Conservation (phyloP, 1,140 invertebrate genomes). For the Pentalonia nigronervosa region DNA sequence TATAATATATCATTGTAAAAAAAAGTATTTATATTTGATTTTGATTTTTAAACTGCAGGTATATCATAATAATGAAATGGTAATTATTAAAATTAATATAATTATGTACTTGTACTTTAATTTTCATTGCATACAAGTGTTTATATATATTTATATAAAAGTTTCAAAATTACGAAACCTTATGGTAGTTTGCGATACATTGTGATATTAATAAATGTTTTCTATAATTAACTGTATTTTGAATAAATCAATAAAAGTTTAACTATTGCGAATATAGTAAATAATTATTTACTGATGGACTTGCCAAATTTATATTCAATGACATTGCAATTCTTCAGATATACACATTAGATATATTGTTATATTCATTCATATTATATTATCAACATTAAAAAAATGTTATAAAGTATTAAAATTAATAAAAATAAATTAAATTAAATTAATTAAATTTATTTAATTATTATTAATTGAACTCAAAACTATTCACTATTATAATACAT, state of each 20-base stretch:
- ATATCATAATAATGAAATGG: neutral
- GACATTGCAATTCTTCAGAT: neutral
- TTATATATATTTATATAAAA: neutral
- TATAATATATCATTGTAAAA: no score
- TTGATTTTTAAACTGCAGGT: no score
- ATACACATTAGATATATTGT: neutral
- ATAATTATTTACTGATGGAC: neutral
- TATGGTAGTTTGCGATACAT: neutral
- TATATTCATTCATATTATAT: neutral
- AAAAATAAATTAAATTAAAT: no score
- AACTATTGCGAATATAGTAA: neutral
- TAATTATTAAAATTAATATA: no score
- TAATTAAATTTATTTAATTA: no score
- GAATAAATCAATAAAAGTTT: neutral
- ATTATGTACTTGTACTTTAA: neutral
- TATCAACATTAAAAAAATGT: neutral
- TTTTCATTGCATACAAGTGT: neutral
- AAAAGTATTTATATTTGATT: no score
- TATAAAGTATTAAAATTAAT: neutral
- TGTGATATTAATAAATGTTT: neutral
- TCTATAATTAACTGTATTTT: neutral
- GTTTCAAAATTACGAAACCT: neutral
- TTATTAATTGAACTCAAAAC: neutral
- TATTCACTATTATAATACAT: neutral
- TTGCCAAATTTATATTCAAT: constrained; percentile 14